phyloP scores from a whole-genome alignment of 2,113 vertebrate species.

The Myanophis thanlyinensis region DNA sequence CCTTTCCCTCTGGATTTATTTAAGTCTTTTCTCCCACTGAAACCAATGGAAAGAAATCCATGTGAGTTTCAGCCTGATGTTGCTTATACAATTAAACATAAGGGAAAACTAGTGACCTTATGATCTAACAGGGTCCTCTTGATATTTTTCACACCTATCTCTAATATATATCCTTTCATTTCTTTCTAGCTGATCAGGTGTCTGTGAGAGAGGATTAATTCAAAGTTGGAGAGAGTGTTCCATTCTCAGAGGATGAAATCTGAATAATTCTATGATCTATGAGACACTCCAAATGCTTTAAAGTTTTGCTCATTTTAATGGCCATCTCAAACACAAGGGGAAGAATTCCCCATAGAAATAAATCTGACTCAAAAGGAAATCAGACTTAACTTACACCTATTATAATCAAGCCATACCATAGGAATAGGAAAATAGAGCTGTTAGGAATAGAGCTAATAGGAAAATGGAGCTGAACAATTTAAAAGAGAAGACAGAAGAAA shows the following conservation, averaged over 20 bases:
- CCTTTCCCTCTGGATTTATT: neutral
- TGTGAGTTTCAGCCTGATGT: neutral
- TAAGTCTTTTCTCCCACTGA: neutral
- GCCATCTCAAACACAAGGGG: neutral
- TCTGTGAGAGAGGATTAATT: neutral
- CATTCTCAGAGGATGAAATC: neutral
- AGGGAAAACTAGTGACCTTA: neutral
- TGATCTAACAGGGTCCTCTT: neutral
- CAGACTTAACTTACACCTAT: neutral
- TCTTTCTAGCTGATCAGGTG: neutral
- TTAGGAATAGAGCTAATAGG: conserved; percentile 40
- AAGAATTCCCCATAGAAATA: neutral
- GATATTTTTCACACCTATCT: neutral
- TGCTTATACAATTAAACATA: neutral
- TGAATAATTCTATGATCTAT: neutral
- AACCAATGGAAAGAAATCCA: neutral
- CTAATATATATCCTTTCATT: neutral
- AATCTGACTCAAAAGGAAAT: neutral
- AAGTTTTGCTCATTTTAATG: neutral
- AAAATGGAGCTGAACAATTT: conserved; percentile 42
- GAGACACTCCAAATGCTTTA: neutral
- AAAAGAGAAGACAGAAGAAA: conserved; percentile 25
- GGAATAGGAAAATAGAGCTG: conserved; percentile 37
- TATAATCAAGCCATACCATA: conserved; percentile 33
- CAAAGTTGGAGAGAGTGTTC: neutral